These are phyloP conservation scores for Chelidonichthys spinosus DNA, from an alignment of 2,797 vertebrate genomes.

Conservation along the genomic window DNA sequence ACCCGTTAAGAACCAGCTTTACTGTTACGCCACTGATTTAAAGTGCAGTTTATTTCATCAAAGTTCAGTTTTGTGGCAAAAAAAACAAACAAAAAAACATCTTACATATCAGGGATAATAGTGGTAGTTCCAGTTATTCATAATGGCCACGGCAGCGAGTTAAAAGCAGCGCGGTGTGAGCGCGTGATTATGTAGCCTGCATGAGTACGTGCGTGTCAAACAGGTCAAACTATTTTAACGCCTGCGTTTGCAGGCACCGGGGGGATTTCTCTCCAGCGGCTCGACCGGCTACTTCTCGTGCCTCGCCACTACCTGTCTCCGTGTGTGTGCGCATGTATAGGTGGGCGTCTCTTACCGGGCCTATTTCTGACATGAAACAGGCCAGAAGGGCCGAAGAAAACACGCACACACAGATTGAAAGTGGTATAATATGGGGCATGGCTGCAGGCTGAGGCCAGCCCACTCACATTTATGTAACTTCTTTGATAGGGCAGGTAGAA, in stretches of 20 bases:
- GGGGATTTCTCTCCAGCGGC: conserved; percentile 46
- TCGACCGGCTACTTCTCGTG: conserved; percentile 39
- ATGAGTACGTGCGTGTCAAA: conserved; percentile 43
- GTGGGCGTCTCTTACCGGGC: conserved; percentile 64
- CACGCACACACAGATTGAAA: conserved; percentile 35
- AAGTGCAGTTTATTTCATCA: conserved; percentile 41
- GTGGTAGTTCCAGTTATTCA: conserved; percentile 10
- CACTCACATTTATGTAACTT: conserved; percentile 80
- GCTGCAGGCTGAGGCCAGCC: conserved; percentile 74
- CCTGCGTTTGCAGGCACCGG: conserved; percentile 41
- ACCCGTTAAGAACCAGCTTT: conserved; percentile 64
- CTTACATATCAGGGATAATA: conserved; percentile 1
- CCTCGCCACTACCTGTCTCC: conserved; percentile 26
- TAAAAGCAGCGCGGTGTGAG: conserved; percentile 35
- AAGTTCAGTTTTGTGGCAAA: conserved; percentile 4
- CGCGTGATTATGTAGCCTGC: conserved; percentile 41
- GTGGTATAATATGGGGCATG: conserved; percentile 64
- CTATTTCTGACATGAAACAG: conserved; percentile 65
- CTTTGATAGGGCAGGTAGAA: conserved; percentile 71
- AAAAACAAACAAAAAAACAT: not conserved
- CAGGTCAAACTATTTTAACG: conserved; percentile 71
- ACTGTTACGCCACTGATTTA: conserved; percentile 54
- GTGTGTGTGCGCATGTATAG: conserved; percentile 41
- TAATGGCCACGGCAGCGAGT: conserved; percentile 17
- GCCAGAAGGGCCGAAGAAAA: conserved; percentile 58